These are phyloP conservation scores for Gymnoscopelus braueri DNA, from an alignment of 2,797 vertebrate genomes.

Conservation along the genomic window DNA sequence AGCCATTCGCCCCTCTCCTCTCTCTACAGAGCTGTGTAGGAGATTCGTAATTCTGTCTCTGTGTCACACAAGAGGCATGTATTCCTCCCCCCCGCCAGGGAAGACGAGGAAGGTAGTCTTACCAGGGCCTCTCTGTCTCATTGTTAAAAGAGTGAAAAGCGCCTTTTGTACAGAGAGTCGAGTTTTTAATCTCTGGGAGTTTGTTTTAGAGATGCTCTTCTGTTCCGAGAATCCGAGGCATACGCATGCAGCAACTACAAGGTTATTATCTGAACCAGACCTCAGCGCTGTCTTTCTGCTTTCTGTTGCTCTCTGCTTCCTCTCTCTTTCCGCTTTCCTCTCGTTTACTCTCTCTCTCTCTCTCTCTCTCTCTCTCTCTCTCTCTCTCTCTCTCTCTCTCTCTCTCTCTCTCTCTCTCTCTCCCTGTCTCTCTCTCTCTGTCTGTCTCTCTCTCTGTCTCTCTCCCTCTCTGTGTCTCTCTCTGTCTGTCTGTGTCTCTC, in stretches of 20 bases:
- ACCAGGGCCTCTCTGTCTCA: constrained; percentile 17
- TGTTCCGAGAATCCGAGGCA: constrained; percentile 30
- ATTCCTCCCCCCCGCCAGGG: constrained; percentile 30
- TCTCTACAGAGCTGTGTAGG: not conserved
- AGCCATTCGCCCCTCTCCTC: no score
- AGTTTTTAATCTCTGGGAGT: constrained; percentile 52
- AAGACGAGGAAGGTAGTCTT: constrained; percentile 27
- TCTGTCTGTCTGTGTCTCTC: no score
- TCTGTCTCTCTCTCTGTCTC: not conserved
- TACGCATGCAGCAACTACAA: constrained; percentile 37
- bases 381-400: not conserved
- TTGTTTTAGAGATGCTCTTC: constrained; percentile 52
- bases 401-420: no score
- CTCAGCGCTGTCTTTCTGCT: constrained; percentile 30
- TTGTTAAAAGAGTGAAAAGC: constrained; percentile 37
- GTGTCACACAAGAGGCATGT: constrained; percentile 5
- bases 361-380: no score
- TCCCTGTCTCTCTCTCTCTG: not conserved
- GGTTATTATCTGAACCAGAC: constrained; percentile 45
- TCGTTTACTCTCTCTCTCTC: no score
- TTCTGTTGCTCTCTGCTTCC: constrained; percentile 29
- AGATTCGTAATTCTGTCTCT: constrained; percentile 24
- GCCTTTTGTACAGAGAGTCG: constrained; percentile 40
- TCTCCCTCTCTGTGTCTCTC: no score
- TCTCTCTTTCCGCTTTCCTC: constrained; percentile 13